Conservation (phyloP, 2,888 invertebrate species). For the Drosophila pseudotakahashii region DNA sequence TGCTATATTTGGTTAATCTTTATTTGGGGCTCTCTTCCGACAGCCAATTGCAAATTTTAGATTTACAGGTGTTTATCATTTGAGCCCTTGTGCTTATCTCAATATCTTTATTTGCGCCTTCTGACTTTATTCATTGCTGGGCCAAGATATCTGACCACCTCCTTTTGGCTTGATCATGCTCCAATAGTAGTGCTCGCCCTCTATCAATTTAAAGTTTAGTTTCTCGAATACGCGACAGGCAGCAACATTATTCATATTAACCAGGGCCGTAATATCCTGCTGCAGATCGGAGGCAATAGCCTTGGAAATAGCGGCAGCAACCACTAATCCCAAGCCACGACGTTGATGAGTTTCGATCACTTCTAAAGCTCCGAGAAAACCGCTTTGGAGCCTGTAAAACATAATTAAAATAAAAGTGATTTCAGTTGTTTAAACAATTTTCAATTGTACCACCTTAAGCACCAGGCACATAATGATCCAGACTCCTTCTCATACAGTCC, state of each 20-base stretch:
- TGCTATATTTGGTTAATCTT: too few relatives aligned
- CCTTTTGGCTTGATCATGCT: constrained; percentile 55
- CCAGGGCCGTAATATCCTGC: constrained; percentile 42
- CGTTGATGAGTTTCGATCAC: constrained; percentile 29
- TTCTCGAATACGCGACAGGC: constrained; percentile 56
- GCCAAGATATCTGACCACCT: constrained; percentile 44
- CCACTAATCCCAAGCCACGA: constrained; percentile 32
- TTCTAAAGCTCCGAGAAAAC: constrained; percentile 58
- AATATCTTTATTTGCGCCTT: too few relatives aligned
- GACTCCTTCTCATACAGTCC: constrained; percentile 73
- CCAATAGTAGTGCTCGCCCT: constrained; percentile 59
- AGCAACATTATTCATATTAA: constrained; percentile 45
- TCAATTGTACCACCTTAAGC: constrained; percentile 72
- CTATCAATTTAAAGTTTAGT: constrained; percentile 39
- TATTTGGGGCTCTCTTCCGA: too few relatives aligned
- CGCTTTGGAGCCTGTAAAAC: constrained; percentile 57
- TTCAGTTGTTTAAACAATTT: too few relatives aligned
- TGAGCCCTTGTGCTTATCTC: too few relatives aligned
- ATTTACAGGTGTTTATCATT: too few relatives aligned
- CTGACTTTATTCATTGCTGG: constrained; percentile 9
- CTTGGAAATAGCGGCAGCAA: constrained; percentile 30
- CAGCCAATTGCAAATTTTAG: too few relatives aligned
- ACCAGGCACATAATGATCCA: constrained; percentile 82
- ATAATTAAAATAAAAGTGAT: not conserved
- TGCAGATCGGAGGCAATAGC: constrained; percentile 30